Base-by-base conservation (phyloP, 2,113 vertebrate species). In the Rhynchomys soricoides region DNA sequence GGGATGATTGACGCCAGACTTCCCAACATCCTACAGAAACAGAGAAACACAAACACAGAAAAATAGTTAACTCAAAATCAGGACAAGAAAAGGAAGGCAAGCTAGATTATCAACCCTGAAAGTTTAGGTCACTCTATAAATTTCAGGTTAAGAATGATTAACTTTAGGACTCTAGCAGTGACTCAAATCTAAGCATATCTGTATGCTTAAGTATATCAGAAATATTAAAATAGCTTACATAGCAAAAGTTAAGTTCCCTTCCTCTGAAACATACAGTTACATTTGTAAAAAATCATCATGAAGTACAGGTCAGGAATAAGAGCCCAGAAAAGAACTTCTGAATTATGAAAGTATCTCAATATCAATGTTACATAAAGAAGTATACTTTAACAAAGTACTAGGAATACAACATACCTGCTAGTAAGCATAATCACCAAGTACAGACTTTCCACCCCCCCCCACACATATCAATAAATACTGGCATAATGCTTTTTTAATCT, bases 1-100 rank as follows among this genome's bases (percentile, higher is more conserved):
- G 99, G 99, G 97, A 99, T 99, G 93, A 99, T 99, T 40, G 99
- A 99, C 6, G 99, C 99, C 98, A 99, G 99, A 97, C 99, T 99
- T 64, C 99, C 99, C 74, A 99, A 98, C 99, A 99, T 99, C 97
- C 99, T 99, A 93, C 13, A 97, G 91, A 93, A 88, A 94, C 0
- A 96, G 82, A 94, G 82, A 94, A 29, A 77, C 17, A 50, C 91
- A 86, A 95, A 45, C 24, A 81, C 55, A 48, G 21, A 93, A 81
- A 13, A 40, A 81, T 50, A 50, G 2, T 82, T 45, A 94, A 75
- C 43, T 86, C 43, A 43, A 73, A 31, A 70, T 68, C 29, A 90
- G 55, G 13, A 82, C 71, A 86, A 3, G 48, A 86, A n/a, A 62
- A 71, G 59, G 37, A 73, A 91, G 15, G 68, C 57, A 87, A 79